Evolutionary conservation across 2,113 vertebrate genomes (phyloP).

Genomic region (Daubentonia madagascariensis): DNA sequence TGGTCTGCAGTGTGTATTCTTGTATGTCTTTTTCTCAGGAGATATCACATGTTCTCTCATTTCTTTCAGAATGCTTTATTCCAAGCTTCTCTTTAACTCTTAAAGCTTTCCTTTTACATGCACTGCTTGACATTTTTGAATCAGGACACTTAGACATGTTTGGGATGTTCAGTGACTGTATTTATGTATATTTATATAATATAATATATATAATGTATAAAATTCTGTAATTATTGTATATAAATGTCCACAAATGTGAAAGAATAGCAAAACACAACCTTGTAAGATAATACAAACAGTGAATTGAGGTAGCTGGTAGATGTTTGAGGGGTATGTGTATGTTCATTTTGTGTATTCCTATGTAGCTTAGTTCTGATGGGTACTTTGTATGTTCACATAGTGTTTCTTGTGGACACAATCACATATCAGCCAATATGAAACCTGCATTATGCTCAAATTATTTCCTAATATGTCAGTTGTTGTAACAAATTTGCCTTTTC

Average conservation of each 20-base stretch:
- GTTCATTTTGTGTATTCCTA: neutral
- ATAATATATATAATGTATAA: neutral
- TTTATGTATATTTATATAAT: neutral
- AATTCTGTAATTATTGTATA: neutral
- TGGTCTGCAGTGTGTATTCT: neutral
- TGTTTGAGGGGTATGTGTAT: neutral
- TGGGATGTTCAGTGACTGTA: neutral
- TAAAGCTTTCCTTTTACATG: neutral
- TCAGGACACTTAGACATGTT: neutral
- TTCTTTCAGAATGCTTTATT: neutral
- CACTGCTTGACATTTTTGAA: neutral
- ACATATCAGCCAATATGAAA: neutral
- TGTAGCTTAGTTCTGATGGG: neutral
- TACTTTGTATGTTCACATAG: neutral
- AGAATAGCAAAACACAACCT: neutral
- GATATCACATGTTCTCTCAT: neutral
- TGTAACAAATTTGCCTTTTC: neutral
- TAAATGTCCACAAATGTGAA: neutral
- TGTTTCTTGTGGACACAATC: neutral
- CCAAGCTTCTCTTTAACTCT: neutral
- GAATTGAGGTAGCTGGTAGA: neutral
- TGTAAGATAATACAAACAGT: neutral
- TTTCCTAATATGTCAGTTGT: neutral
- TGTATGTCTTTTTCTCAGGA: neutral
- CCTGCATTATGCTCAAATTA: neutral